These are phyloP conservation scores for Ascaphus truei DNA, from an alignment of 2,113 vertebrate species.

Conservation along the genomic window DNA sequence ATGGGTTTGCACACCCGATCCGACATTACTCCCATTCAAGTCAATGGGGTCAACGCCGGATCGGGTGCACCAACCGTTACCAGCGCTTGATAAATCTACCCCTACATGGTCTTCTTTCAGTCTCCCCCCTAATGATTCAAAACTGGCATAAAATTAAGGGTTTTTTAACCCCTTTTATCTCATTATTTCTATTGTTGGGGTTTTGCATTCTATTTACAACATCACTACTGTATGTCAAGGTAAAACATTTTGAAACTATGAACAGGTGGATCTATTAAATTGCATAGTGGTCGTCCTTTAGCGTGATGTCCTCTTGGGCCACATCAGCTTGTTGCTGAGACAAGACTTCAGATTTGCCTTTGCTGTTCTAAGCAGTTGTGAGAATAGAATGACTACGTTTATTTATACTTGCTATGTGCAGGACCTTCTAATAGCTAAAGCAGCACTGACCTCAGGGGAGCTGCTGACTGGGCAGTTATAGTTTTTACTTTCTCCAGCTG, in stretches of 20 bases:
- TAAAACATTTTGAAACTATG: conserved; percentile 5
- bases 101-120: too few relatives aligned
- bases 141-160: too few relatives aligned
- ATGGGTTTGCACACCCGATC: too few relatives aligned
- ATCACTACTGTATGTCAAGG: background rate
- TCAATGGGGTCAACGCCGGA: too few relatives aligned
- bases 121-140: too few relatives aligned
- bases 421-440: conserved; percentile 25
- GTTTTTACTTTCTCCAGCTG: conserved; percentile 32
- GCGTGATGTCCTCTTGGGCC: conserved; percentile 22
- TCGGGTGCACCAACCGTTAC: too few relatives aligned
- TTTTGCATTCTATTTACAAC: background rate
- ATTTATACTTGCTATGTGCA: conserved; percentile 16
- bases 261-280: conserved; percentile 34
- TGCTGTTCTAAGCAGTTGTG: conserved; percentile 27
- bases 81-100: too few relatives aligned
- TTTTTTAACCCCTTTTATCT: too few relatives aligned
- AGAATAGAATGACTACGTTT: conserved; percentile 1
- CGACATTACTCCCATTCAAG: too few relatives aligned
- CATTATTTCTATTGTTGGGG: background rate
- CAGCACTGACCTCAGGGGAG: conserved; percentile 31
- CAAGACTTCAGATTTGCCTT: background rate
- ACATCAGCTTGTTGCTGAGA: conserved; percentile 23
- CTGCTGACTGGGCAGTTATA: conserved; percentile 33
- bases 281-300: conserved; percentile 28